Evolutionary conservation across 1,140 invertebrate species (phyloP), one percentile per base, ranked within the genome.

Genomic region (Drosophila santomea): DNA sequence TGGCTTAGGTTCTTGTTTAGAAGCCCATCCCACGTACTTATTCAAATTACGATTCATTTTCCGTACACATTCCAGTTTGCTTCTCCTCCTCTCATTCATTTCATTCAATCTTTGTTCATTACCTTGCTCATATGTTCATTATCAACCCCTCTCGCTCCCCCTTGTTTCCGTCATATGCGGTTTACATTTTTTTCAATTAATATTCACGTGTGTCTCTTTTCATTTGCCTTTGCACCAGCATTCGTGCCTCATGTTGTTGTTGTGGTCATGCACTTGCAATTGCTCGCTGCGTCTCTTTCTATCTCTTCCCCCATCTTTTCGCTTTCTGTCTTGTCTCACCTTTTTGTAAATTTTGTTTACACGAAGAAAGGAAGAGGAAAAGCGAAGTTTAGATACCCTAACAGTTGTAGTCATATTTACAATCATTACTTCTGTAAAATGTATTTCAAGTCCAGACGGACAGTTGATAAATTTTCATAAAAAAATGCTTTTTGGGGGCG

Each of bases 111-210:
- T 56, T 35, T 71, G 50, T 57, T 57, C 62, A 44, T 68, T 68
- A 47, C 50, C 64, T 64, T 64, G 10, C 59, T 47, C 32, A 63
- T 61, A 48, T 67, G 44, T 63, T 45, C 25, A 48, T 56, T 64
- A 60, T 52, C 41, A 43, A 23, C 20, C 14, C 17, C 45, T 50
- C 25, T 44, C 8, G n/a, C 41, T 28, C 14, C 23, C 14, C 32
- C 43, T 15, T 28, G 45, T 54, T 52, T 73, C 39, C 47, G 15
- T 25, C 39, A 35, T 54, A 58, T 74, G 54, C 47, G 61, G 73
- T 58, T 67, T 67, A 67, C 72, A 75, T 64, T 74, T 57, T 74
- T 72, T 74, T 74, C 73, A 75, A 75, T 75, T 75, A 75, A 75
- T 75, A 75, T 75, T 75, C 73, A 75, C 73, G 73, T 75, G 73